Conservation (phyloP, 2,888 invertebrate genomes). For the Pelosia muscerda region DNA sequence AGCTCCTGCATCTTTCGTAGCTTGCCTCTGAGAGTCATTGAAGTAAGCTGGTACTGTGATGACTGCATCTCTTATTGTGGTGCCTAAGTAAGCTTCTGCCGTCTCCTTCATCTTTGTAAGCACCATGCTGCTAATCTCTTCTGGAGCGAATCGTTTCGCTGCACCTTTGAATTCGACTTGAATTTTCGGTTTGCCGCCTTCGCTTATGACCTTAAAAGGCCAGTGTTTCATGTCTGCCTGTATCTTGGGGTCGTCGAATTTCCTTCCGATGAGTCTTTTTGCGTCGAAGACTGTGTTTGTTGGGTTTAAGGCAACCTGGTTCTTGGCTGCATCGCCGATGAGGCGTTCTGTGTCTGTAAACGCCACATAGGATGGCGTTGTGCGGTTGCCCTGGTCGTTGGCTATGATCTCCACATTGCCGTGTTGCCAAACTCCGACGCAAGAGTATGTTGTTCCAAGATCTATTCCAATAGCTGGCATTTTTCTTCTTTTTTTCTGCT, state of each 20-base stretch:
- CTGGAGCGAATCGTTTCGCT: constrained; percentile 88
- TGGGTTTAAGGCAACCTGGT: constrained; percentile 91
- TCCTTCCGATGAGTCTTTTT: constrained; percentile 93
- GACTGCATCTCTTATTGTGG: constrained; percentile 89
- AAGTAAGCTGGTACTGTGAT: constrained; percentile 94
- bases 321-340: constrained; percentile 90
- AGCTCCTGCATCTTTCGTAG: constrained; percentile 95
- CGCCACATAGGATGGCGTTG: constrained; percentile 91
- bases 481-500: constrained; percentile 43
- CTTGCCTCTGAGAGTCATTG: constrained; percentile 92
- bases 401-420: constrained; percentile 92
- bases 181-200: constrained; percentile 89
- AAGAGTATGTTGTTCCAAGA: constrained; percentile 86
- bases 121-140: constrained; percentile 92
- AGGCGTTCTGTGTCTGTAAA: constrained; percentile 90
- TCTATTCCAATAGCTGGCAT: constrained; percentile 87
- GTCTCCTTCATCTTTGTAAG: constrained; percentile 94
- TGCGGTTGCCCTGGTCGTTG: constrained; percentile 90
- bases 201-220: constrained; percentile 92
- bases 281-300: constrained; percentile 91
- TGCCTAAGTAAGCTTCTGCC: constrained; percentile 91
- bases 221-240: constrained; percentile 94
- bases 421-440: constrained; percentile 86
- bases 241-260: constrained; percentile 90
- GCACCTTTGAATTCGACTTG: constrained; percentile 90